Evolutionary conservation across 2,888 invertebrate genomes (phyloP), one percentile per base, ranked within the genome.

Genomic region (Nesidiocoris tenuis): DNA sequence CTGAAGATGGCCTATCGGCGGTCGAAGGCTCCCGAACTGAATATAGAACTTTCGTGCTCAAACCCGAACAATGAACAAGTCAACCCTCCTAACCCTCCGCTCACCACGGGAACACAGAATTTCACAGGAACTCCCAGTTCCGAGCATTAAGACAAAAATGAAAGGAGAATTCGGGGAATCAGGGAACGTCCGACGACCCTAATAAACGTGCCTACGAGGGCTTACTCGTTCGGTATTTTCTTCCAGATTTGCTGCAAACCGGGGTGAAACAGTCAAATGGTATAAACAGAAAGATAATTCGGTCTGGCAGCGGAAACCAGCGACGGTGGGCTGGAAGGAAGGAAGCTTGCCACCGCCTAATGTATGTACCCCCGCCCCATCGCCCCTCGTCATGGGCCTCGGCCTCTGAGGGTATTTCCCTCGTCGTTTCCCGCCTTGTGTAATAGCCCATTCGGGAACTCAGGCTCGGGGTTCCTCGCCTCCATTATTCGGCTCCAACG

Each of bases 361-460:
- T 39, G 39, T 39, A 39, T 39, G 39, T 39, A 39, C 39, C 39
- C 39, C 39, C 39, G 12, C 39, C 39, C 39, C 39, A 39, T 39
- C 39, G n/a, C n/a, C n/a, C n/a, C n/a, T n/a, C n/a, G n/a, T n/a
- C n/a, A n/a, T n/a, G n/a, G n/a, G n/a, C n/a, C 39, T 7, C 12
- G 12, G 39, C 39, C 39, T 39, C 39, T 39, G 12, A 12, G 39
- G 39, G 39, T 39, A 39, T 39, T 39, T 39, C 39, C 39, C 39
- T 39, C 39, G 39, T 39, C 39, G 39, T 39, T 39, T 39, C 39
- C 39, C 39, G 39, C 39, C 39, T 39, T 39, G 22, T 22, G 67
- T 12, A 67, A 67, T 67, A 67, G 67, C 67, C 67, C 67, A 56
- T 67, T 67, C 56, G 67, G 67, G 67, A 67, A 56, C 39, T 39